phyloP scores from a whole-genome alignment of 2,888 invertebrate genomes.

The Andrena trimmerana region DNA sequence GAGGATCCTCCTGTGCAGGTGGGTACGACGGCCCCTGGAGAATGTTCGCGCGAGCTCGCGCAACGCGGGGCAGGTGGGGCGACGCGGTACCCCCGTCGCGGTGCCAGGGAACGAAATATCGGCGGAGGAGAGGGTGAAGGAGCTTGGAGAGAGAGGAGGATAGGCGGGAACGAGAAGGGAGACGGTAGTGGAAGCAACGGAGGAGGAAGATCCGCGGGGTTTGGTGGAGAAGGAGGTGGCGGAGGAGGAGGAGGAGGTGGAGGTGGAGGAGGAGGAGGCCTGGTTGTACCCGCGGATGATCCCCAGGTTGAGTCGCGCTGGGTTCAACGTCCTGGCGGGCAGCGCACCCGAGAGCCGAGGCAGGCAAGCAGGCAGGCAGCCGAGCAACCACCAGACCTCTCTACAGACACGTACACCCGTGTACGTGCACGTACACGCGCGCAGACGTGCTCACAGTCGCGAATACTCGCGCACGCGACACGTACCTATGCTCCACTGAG shows the following conservation, averaged over 20 bases:
- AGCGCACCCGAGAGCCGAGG: constrained; percentile 83
- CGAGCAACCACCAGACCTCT: constrained; percentile 76
- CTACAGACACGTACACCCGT: constrained; percentile 53
- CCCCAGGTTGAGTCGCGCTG: constrained; percentile 85
- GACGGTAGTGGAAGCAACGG: constrained; percentile 16
- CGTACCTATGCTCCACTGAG: constrained; percentile 47
- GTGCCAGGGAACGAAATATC: constrained; percentile 61
- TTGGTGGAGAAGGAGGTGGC: constrained; percentile 12
- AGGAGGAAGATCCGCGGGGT: constrained; percentile 1
- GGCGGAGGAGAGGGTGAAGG: background rate
- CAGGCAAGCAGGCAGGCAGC: constrained; percentile 58
- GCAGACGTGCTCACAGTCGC: constrained; percentile 24
- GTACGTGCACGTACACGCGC: constrained; percentile 29
- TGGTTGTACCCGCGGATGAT: constrained; percentile 73
- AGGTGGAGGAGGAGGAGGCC: constrained; percentile 50
- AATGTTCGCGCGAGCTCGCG: constrained; percentile 53
- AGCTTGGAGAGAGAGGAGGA: constrained; percentile 6
- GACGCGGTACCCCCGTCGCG: constrained; percentile 43
- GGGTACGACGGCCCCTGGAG: constrained; percentile 72
- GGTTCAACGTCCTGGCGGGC: constrained; percentile 85
- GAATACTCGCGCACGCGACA: constrained; percentile 48
- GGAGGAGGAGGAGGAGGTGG: constrained; percentile 18
- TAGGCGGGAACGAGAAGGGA: constrained; percentile 22
- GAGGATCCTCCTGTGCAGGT: constrained; percentile 67
- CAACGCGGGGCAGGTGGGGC: constrained; percentile 58